Percentiles rank a stretch among this genome's conserved stretches.
Conservation (phyloP, 1,140 invertebrate genomes). For the Uloborus diversus region DNA sequence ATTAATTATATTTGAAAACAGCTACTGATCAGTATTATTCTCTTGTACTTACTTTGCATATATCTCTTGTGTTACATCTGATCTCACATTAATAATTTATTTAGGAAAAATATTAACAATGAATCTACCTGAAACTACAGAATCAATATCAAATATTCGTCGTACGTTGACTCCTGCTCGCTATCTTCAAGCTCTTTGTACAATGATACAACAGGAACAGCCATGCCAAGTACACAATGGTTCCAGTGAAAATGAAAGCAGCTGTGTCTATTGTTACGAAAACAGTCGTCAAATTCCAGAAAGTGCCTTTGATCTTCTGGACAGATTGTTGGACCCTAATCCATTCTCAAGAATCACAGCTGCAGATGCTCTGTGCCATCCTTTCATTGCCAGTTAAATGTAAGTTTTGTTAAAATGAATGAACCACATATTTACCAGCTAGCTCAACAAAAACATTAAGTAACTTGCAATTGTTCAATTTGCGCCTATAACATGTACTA, state of each 20-base stretch:
- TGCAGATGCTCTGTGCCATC: constrained; percentile 76
- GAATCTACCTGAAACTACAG: constrained; percentile 32
- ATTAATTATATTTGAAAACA: background rate
- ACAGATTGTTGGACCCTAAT: constrained; percentile 78
- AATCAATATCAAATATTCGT: constrained; percentile 37
- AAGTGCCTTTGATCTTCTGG: constrained; percentile 78
- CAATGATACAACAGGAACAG: constrained; percentile 25
- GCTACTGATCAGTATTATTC: too few species aligned
- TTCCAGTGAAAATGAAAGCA: background rate
- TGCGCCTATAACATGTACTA: too few species aligned
- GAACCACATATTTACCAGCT: too few species aligned
- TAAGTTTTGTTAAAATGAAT: too few species aligned
- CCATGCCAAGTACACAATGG: constrained; percentile 17
- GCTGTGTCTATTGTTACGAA: background rate
- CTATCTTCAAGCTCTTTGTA: constrained; percentile 27
- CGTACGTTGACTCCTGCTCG: constrained; percentile 3
- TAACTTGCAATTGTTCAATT: too few species aligned
- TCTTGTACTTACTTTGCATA: too few species aligned
- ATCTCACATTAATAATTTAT: background rate
- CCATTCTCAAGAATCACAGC: constrained; percentile 78
- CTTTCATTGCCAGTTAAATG: constrained; percentile 74
- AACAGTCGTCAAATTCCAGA: constrained; percentile 69
- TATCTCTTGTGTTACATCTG: too few species aligned
- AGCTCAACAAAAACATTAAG: too few species aligned
- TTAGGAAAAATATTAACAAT: constrained; percentile 36